Percentiles rank a stretch among this genome's conserved stretches.
These are phyloP conservation scores for Penaeus vannamei DNA, from an alignment of 1,140 invertebrate genomes.

Conservation along the genomic window DNA sequence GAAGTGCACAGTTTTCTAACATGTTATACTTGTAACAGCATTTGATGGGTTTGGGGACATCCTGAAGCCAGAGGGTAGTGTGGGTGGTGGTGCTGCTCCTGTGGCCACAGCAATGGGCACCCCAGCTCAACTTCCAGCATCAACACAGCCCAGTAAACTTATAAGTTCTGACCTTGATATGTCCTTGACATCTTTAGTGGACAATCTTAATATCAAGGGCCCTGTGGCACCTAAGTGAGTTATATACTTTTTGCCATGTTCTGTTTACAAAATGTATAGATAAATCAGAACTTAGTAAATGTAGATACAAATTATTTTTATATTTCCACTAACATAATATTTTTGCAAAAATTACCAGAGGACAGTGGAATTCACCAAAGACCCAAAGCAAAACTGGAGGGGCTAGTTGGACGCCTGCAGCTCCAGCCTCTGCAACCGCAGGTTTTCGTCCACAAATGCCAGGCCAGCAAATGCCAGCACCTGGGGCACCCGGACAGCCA, in stretches of 20 bases:
- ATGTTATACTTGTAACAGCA: conserved; percentile 71
- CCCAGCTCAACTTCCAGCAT: conserved; percentile 2
- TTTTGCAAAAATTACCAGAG: conserved; percentile 17
- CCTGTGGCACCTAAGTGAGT: conserved; percentile 65
- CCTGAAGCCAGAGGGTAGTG: conserved; percentile 74
- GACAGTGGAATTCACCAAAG: conserved; percentile 68
- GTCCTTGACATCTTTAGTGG: conserved; percentile 67
- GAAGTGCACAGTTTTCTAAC: no score
- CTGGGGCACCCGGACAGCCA: conserved; percentile 29
- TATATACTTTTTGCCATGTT: background rate
- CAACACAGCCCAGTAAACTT: conserved; percentile 63
- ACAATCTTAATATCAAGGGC: conserved; percentile 68
- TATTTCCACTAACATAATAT: no score
- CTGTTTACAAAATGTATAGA: background rate
- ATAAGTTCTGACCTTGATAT: conserved; percentile 67
- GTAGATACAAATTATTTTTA: background rate
- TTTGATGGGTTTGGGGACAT: conserved; percentile 84
- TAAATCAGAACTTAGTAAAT: background rate
- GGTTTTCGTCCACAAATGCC: conserved; percentile 53
- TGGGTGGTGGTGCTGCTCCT: conserved; percentile 14
- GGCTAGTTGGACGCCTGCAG: conserved; percentile 69
- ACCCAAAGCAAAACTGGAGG: conserved; percentile 68
- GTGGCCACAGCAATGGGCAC: conserved; percentile 24
- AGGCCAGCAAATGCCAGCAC: conserved; percentile 36
- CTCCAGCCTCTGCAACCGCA: conserved; percentile 42